Conservation (phyloP, 92 coral and sea anemone genomes). For the Bergia puertoricense region DNA sequence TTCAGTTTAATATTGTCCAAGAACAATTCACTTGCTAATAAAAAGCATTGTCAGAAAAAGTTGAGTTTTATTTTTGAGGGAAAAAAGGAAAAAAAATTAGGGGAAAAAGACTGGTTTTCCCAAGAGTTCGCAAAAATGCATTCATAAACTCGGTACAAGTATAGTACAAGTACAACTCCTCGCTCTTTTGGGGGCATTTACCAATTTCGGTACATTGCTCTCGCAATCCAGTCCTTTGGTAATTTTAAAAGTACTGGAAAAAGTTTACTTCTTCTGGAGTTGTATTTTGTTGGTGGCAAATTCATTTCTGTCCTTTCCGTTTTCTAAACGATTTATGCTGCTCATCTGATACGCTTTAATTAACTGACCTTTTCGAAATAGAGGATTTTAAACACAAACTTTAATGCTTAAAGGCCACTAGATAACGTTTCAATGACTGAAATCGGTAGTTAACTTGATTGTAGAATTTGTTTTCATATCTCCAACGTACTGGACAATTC, state of each 20-base stretch:
- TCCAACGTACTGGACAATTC: neutral
- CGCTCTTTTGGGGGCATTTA: no score
- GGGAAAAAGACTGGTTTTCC: neutral
- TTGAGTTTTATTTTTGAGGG: neutral
- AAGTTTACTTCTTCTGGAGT: neutral
- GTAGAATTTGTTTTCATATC: no score
- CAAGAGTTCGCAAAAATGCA: no score
- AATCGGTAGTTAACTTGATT: no score
- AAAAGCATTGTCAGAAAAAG: neutral
- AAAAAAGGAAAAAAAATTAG: neutral
- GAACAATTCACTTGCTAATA: neutral
- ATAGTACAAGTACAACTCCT: neutral
- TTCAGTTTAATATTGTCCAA: slow-evolving; percentile 38
- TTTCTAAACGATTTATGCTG: neutral
- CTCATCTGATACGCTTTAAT: no score
- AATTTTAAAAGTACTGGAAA: neutral
- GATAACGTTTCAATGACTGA: no score
- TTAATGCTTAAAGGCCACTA: no score
- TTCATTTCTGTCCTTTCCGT: neutral
- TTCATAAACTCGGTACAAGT: no score
- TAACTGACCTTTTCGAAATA: neutral
- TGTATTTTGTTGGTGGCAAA: neutral
- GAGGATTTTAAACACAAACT: no score
- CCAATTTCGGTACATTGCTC: no score
- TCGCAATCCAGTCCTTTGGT: neutral